Evolutionary conservation across 2,888 invertebrate genomes (phyloP).

Genomic region (Spatulosminthurus flaviceps): DNA sequence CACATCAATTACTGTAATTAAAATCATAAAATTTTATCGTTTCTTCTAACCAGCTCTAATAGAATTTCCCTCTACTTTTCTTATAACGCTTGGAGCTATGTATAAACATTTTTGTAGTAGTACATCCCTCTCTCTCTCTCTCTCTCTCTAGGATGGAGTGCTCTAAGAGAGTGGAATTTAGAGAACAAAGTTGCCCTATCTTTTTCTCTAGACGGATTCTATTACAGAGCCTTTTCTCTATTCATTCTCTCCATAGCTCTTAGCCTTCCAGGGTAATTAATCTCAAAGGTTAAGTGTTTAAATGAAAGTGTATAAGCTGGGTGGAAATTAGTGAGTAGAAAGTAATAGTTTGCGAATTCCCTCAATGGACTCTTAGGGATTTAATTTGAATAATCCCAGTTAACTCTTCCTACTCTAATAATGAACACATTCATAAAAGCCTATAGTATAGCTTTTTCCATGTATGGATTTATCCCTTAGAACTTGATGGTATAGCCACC

Average conservation of each 20-base stretch:
- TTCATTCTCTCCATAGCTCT: neutral
- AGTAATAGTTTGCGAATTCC: slow-evolving; percentile 16
- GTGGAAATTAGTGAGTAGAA: slow-evolving; percentile 16
- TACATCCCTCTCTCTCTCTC: too few species aligned
- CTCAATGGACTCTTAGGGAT: slow-evolving; percentile 1
- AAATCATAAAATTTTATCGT: slow-evolving; percentile 2
- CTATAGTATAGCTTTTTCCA: too few species aligned
- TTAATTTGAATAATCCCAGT: neutral
- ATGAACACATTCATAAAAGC: too few species aligned
- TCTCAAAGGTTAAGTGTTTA: slow-evolving; percentile 15
- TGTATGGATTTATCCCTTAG: too few species aligned
- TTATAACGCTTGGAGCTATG: too few species aligned
- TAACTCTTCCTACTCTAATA: neutral
- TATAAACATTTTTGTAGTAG: too few species aligned
- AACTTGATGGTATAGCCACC: too few species aligned
- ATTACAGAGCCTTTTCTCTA: neutral
- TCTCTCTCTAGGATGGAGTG: too few species aligned
- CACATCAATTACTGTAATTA: neutral
- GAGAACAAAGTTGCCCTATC: too few species aligned
- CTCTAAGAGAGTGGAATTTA: too few species aligned
- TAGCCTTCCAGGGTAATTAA: slow-evolving; percentile 13
- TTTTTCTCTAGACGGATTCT: neutral
- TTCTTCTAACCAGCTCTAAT: neutral
- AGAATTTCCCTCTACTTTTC: slow-evolving; percentile 1
- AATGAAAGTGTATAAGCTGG: neutral